Conservation (phyloP, 2,888 invertebrate species). For the Drosophila dives region DNA sequence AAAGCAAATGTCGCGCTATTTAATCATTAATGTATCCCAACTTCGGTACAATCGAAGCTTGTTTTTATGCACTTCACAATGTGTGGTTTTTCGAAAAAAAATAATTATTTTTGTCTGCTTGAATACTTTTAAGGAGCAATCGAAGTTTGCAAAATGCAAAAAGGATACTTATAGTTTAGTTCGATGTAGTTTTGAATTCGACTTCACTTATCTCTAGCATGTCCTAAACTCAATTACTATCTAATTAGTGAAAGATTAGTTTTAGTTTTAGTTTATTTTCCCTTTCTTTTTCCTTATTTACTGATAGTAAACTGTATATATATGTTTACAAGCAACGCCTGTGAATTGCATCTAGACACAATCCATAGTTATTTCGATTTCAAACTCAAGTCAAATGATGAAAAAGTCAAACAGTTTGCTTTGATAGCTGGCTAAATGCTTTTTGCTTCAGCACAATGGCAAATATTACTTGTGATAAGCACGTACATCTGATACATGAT, state of each 20-base stretch:
- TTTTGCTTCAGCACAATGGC: slow-evolving; percentile 55
- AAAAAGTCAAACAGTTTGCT: slow-evolving; percentile 22
- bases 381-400: slow-evolving; percentile 29
- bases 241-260: slow-evolving; percentile 38
- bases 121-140: neutral
- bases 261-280: slow-evolving; percentile 30
- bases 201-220: slow-evolving; percentile 68
- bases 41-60: slow-evolving; percentile 47
- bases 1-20: slow-evolving; percentile 22
- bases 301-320: slow-evolving; percentile 19
- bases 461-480: slow-evolving; percentile 20
- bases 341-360: slow-evolving; percentile 59
- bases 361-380: slow-evolving; percentile 11
- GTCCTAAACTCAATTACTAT: slow-evolving; percentile 35
- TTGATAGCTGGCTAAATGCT: slow-evolving; percentile 52
- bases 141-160: neutral
- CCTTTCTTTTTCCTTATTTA: slow-evolving; percentile 1
- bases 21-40: slow-evolving; percentile 34
- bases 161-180: slow-evolving; percentile 7
- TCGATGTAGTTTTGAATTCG: slow-evolving; percentile 30
- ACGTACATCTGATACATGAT: slow-evolving; percentile 15
- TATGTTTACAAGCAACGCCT: slow-evolving; percentile 15
- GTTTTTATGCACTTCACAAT: slow-evolving; percentile 58
- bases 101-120: neutral
- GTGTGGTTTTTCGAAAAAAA: slow-evolving; percentile 6